Evolutionary conservation across 35 echinoderm and acorn worm genomes (phyloP).

Genomic region (Ptychodera flava): DNA sequence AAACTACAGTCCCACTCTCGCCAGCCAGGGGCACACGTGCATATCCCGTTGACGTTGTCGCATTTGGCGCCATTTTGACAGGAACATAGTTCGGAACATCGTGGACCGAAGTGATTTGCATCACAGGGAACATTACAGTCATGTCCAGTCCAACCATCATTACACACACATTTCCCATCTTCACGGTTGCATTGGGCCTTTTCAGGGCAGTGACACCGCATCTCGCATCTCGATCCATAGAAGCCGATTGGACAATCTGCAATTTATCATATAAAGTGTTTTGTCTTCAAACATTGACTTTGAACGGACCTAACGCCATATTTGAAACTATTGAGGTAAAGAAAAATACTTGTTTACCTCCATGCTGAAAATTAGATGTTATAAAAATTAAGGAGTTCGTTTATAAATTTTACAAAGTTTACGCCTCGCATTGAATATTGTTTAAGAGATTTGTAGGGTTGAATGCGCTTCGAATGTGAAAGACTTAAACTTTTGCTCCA

Average conservation of each 20-base stretch:
- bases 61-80: slow-evolving; percentile 66
- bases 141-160: background rate
- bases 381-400: no score
- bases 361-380: no score
- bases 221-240: background rate
- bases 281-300: no score
- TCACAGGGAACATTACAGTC: background rate
- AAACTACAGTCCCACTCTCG: slow-evolving; percentile 15
- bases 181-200: background rate
- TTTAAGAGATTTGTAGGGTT: no score
- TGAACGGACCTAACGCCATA: no score
- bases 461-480: no score
- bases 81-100: background rate
- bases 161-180: background rate
- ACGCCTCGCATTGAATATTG: no score
- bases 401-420: no score
- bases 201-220: background rate
- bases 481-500: no score
- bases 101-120: background rate
- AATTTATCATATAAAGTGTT: no score
- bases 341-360: no score
- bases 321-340: no score
- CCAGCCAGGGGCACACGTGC: slow-evolving; percentile 58
- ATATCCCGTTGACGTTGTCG: slow-evolving; percentile 44
- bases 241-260: background rate